A percentile compares a stretch with the other conserved stretches of the same genome.
These are phyloP conservation scores for Diadromus collaris DNA, from an alignment of 2,888 invertebrate genomes.

Conservation along the genomic window DNA sequence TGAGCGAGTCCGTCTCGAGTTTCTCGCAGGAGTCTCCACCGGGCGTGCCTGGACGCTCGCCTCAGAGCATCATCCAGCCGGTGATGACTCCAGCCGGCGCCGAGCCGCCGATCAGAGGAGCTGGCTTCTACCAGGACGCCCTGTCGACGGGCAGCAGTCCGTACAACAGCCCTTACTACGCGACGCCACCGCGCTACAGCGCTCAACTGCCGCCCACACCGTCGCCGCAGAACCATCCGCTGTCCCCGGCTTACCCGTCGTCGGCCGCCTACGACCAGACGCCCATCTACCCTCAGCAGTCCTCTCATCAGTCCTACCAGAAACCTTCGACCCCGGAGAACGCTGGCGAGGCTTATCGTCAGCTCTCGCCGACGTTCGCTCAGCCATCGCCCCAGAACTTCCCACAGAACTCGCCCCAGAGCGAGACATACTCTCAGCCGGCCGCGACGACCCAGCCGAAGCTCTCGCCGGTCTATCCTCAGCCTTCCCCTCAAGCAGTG, in stretches of 20 bases:
- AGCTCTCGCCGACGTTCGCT: constrained; percentile 55
- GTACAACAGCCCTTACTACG: constrained; percentile 84
- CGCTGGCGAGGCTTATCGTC: constrained; percentile 64
- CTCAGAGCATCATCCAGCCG: constrained; percentile 71
- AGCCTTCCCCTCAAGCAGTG: constrained; percentile 65
- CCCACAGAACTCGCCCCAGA: constrained; percentile 63
- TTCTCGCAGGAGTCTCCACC: constrained; percentile 84
- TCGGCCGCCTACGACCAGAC: constrained; percentile 79
- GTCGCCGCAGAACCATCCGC: constrained; percentile 83
- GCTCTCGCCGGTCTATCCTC: constrained; percentile 72
- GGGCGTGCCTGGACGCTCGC: constrained; percentile 80
- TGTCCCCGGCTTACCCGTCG: constrained; percentile 83
- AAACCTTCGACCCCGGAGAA: constrained; percentile 72
- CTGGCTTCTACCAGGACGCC: constrained; percentile 93
- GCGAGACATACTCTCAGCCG: constrained; percentile 77
- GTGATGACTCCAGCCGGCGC: constrained; percentile 82
- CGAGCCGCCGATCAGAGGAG: constrained; percentile 91
- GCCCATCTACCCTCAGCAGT: constrained; percentile 74
- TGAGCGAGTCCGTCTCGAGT: constrained; percentile 77
- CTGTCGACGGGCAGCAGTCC: constrained; percentile 92
- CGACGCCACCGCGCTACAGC: constrained; percentile 84
- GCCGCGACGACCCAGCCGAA: constrained; percentile 49
- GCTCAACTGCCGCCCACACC: constrained; percentile 87
- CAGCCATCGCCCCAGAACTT: constrained; percentile 64
- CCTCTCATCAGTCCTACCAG: constrained; percentile 72